These are phyloP conservation scores for Eutolmus rufibarbis DNA, from an alignment of 2,888 invertebrate genomes.

Conservation along the genomic window DNA sequence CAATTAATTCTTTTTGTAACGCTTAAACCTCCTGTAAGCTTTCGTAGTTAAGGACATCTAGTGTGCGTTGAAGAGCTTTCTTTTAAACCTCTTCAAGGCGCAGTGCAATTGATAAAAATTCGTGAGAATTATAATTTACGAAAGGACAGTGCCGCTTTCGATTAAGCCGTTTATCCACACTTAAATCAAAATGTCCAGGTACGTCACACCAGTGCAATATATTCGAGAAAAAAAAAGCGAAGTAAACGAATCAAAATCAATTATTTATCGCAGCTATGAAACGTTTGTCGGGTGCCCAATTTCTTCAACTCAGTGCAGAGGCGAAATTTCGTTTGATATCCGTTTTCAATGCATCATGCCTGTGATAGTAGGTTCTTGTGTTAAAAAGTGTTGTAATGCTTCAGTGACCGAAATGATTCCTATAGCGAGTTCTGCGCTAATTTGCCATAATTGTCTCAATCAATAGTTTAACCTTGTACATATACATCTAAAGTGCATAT, in stretches of 20 bases:
- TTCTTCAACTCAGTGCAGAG: background rate
- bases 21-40: conserved; percentile 44
- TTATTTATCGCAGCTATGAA: background rate
- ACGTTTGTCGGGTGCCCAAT: background rate
- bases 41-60: conserved; percentile 37
- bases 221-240: background rate
- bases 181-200: conserved; percentile 12
- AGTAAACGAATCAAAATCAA: background rate
- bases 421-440: conserved; percentile 17
- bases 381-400: conserved; percentile 40
- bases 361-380: conserved; percentile 48
- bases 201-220: conserved; percentile 6
- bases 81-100: background rate
- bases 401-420: conserved; percentile 26
- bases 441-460: conserved; percentile 19
- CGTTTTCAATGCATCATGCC: conserved; percentile 46
- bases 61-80: conserved; percentile 9
- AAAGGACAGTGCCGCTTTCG: conserved; percentile 18
- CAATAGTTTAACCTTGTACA: background rate
- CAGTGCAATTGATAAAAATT: conserved; percentile 36
- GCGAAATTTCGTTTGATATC: conserved; percentile 8
- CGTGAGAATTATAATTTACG: background rate
- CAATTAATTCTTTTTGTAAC: conserved; percentile 44
- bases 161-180: conserved; percentile 1
- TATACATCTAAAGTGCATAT: background rate